Base-by-base conservation (phyloP, 1,140 invertebrate genomes). In the Carcinoscorpius rotundicauda region DNA sequence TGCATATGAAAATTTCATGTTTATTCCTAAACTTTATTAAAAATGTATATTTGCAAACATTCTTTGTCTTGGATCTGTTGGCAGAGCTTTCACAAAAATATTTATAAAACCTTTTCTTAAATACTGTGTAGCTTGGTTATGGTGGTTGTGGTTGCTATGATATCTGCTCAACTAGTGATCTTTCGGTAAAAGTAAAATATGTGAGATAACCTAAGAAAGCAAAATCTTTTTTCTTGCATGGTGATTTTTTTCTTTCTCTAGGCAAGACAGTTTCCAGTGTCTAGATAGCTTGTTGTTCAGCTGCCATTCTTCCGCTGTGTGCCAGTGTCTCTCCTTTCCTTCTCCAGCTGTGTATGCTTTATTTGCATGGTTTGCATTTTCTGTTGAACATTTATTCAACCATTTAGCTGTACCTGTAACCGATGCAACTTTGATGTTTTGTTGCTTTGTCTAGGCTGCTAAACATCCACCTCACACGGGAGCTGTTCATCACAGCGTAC, bases 241-340 rank as follows among this genome's bases (percentile, higher is more conserved):
- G 66, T 63, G 64, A 58, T 67, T 58, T 53, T 67, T 64, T 67
- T 61, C 57, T 66, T 63, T 59, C 64, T 67, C 52, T 67, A 67
- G 66, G 66, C 61, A 62, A 61, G 63, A 67, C 49, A 59, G 64
- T 53, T 60, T 60, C 52, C 53, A 62, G 64, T 56, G 56, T 67
- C 66, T 64, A 64, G 62, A 64, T 67, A 64, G 62, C 64, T 63
- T 63, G 62, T 58, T 58, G 52, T 67, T 58, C 59, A 58, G 62
- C 58, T 61, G 49, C 61, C 58, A 63, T 59, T 60, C 61, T 62
- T 52, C 58, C 29, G 11, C 61, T 63, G 55, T 61, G 56, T 64
- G 48, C 64, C 58, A 11, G 52, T 29, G 29, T 29, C 29, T 29
- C 29, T 29, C 29, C 29, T 29, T 29, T 29, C 58, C 63, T 62